Evolutionary conservation across 1,140 invertebrate species (phyloP).

Genomic region (Sogatella furcifera): DNA sequence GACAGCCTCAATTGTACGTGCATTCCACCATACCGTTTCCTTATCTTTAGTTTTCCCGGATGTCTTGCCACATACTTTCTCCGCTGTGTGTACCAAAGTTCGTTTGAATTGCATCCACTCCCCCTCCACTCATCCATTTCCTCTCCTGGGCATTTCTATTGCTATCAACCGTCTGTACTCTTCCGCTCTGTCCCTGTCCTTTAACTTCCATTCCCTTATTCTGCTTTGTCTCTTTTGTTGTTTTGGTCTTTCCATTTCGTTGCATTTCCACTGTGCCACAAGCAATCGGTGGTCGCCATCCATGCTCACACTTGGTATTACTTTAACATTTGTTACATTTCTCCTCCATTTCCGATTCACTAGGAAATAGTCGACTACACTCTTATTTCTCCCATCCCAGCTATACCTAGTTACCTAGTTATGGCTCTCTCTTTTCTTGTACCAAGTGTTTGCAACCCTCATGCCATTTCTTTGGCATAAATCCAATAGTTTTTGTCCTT

Average conservation of each 20-base stretch:
- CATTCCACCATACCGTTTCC: background rate
- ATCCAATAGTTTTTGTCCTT: background rate
- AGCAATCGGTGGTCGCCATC: background rate
- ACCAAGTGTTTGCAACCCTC: background rate
- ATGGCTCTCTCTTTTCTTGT: background rate
- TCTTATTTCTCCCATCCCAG: background rate
- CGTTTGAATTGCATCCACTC: background rate
- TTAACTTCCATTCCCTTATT: background rate
- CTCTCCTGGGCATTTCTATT: background rate
- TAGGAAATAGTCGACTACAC: background rate
- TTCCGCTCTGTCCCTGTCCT: background rate
- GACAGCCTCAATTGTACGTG: background rate
- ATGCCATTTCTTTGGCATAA: background rate
- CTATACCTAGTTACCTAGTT: background rate
- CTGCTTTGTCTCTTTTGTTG: background rate
- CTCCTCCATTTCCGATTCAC: background rate
- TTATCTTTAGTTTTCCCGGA: background rate
- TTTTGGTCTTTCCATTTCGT: background rate
- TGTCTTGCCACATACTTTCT: no score
- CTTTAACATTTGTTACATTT: background rate
- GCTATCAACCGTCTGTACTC: background rate
- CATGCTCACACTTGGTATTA: no score
- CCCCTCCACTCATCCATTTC: background rate
- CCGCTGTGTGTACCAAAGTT: background rate
- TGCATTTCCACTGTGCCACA: background rate